Evolutionary conservation across 1,140 invertebrate genomes (phyloP), one percentile per base, ranked within the genome.

Genomic region (Ips typographus): DNA sequence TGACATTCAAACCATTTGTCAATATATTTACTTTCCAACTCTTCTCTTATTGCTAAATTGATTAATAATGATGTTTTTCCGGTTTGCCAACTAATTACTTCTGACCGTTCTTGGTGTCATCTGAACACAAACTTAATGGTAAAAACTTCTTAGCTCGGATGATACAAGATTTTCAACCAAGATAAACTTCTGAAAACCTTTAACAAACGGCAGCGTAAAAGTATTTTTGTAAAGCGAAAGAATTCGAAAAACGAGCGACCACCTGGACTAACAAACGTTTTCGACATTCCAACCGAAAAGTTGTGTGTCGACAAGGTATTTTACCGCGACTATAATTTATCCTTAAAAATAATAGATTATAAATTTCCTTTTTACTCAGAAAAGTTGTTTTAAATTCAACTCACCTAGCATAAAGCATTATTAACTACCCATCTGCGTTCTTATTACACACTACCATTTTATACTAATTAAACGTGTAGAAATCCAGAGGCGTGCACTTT

Each of bases 231-330:
- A 60, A 68, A 53, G 40, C 47, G 40, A 44, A 69, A 40, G 61
- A 53, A 69, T 69, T 69, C 55, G 59, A 69, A 69, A 60, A 69
- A 53, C 41, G 43, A 38, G 3, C 61, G 61, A 55, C 61, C 61
- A 64, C 61, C 61, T 64, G 61, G 47, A 52, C 58, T 64, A 52
- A 55, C 47, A 55, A 64, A 52, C 43, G 61, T 64, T 64, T 52
- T 64, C 40, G 42, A 64, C 61, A 64, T 64, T 64, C 61, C 52
- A 52, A 42, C 39, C 44, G 5, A 64, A 64, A 52, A 60, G 3
- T 22, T 44, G 40, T 60, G 58, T 60, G 58, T 60, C 58, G 58
- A 60, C 58, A 60, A 43, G 58, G 7, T 60, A 60, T 60, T 60
- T 60, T 60, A 60, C 58, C 4, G 6, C 40, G n/a, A 36, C 40